Evolutionary conservation across 2,888 invertebrate genomes (phyloP), one percentile per base, ranked within the genome.

Genomic region (Agrotis puta): DNA sequence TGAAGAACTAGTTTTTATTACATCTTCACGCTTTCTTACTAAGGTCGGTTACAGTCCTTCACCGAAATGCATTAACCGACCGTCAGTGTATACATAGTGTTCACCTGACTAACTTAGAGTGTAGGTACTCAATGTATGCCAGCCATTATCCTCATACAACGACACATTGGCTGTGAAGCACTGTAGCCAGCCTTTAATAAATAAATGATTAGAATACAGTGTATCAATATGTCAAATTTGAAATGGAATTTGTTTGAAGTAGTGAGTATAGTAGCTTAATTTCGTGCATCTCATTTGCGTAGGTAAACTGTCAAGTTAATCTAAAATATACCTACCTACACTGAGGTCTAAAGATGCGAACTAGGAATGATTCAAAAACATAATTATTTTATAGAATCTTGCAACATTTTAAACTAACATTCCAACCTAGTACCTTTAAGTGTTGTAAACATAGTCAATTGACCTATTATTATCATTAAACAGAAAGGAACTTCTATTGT

Each of bases 331-430:
- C 16, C 3, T 24, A 43, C 24, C 16, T 62, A 61, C 48, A 81
- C 48, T 27, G 39, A 57, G 45, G 53, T 76, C 53, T 61, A 57
- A 50, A 62, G 45, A 62, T 53, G 27, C 39, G n/a, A 64, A 71
- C 53, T 45, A 57, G 18, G 58, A 56, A 62, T 27, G 11, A 65
- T 58, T 62, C 39, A 61, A 54, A 43, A 59, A 62, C 51, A 50
- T 27, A 50, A 43, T 57, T 48, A 20, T 63, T 47, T 74, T 56
- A 39, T 57, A 61, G 57, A 74, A 69, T 45, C 18, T 62, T 64
- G 51, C 57, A 72, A 74, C 63, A 74, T 81, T 71, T 77, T 43
- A 66, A 72, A 76, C 48, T 71, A 68, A 81, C 82, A 84, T 82
- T 82, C 82, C 84, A 73, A 64, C 82, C 57, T 84, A 82, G 64